phyloP scores from a whole-genome alignment of 2,113 vertebrate genomes.

The Cariama cristata region DNA sequence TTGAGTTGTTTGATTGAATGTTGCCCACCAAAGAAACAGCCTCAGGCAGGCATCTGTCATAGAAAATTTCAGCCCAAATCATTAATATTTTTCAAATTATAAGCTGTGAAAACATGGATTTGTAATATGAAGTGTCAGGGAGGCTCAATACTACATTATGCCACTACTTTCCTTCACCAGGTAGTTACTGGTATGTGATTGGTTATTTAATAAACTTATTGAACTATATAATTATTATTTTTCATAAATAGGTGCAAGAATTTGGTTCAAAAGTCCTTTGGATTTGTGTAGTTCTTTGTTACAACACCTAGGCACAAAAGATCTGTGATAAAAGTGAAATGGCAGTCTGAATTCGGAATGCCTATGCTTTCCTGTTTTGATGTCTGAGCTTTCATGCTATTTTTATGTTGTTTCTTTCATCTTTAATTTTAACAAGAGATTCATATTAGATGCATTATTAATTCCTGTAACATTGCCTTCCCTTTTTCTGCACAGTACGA shows the following conservation, averaged over 20 bases:
- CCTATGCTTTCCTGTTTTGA: conserved; percentile 12
- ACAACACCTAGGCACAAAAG: neutral
- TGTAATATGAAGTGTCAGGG: neutral
- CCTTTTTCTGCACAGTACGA: neutral
- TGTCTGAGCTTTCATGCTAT: conserved; percentile 24
- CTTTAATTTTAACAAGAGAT: conserved; percentile 44
- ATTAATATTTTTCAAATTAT: conserved; percentile 39
- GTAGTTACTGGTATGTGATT: neutral
- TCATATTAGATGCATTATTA: conserved; percentile 49
- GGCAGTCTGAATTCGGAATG: conserved; percentile 8
- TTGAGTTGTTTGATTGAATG: neutral
- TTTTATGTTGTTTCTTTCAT: conserved; percentile 55
- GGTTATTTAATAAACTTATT: neutral
- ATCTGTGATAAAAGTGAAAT: conserved; percentile 1
- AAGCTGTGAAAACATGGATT: neutral
- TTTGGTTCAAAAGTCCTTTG: neutral
- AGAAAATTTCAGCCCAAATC: neutral
- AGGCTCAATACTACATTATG: neutral
- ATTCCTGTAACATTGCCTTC: neutral
- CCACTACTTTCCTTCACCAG: neutral
- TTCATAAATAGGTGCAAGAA: neutral
- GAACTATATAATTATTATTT: neutral
- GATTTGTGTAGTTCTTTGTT: neutral
- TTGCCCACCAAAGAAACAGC: conserved; percentile 13
- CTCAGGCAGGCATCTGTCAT: conserved; percentile 18